Base-by-base conservation (phyloP, 1,140 invertebrate species). In the Zaprionus taronus region DNA sequence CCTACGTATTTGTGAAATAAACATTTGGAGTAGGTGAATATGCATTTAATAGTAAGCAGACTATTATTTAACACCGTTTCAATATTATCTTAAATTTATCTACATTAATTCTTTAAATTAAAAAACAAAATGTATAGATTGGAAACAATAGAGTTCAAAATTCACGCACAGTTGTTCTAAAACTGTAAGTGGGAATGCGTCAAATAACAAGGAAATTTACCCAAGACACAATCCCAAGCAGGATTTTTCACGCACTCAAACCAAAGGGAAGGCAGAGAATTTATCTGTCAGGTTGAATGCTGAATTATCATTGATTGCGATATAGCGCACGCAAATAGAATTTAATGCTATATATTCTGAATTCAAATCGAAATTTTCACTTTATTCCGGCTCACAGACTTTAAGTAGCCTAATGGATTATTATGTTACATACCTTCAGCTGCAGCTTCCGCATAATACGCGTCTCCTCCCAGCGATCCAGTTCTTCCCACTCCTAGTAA, bases 381-480 rank as follows among this genome's bases (percentile, higher is more conserved):
- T 34, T 9, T 4, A n/a, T 41, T n/a, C 15, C 38, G 0, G n/a
- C 5, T 6, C 38, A 7, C 38, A 41, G 15, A 7, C n/a, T 1
- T 15, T 41, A 4, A 38, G 4, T 14, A 15, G 5, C 38, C 2
- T 0, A 1, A 41, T 2, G 14, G 38, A n/a, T 0, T 11, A 15
- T 12, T 11, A 14, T 41, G 28, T 65, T 3, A 58, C 91, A 72
- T 79, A 93, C 92, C 91, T 91, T 92, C 51, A 92, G 49, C 44
- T 93, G 80, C 67, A 93, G 63, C 53, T 92, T 92, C 3, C 92
- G 79, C 85, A 92, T 91, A 17, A 89, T 92, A 56, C 90, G 92
- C 2, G 87, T 91, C 73, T 92, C 92, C 65, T 92, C 92, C 93
- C 94, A 94, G 11, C 93, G 93, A 77, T 95, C 94, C 70, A 95